Base-by-base conservation (phyloP, 2,113 vertebrate genomes). In the Bambusicola thoracicus region DNA sequence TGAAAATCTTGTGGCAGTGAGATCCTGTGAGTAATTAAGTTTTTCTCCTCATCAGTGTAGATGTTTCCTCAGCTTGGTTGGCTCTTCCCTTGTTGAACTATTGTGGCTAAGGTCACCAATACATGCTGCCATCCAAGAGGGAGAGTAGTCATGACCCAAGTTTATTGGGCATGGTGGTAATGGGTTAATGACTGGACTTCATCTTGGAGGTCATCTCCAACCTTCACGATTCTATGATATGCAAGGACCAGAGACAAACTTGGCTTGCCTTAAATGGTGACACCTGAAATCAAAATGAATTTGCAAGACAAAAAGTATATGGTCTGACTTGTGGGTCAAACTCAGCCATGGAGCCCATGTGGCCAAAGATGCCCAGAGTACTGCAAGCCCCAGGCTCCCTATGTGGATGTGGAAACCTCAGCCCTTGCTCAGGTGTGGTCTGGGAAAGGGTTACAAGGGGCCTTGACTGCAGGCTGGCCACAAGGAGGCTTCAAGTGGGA, bases 271-370 rank as follows among this genome's bases (percentile, higher is more conserved):
- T 72, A 40, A 17, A 19, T 58, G 73, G 41, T 5, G 1, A 1
- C 19, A 40, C 8, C 56, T 86, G 21, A 0, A 0, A 72, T 78
- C 0, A 2, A 13, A 53, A 30, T 1, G 0, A 0, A 1, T 43
- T 83, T 72, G 38, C 70, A 22, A 30, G 53, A 10, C 15, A 43
- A 59, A 67, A 30, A 78, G 8, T 8, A 5, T 4, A 49, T 8
- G 13, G 17, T 58, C 80, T 73, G 22, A 58, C 1, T 15, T 13
- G 34, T 2, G 12, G 43, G 38, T 80, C 32, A 67, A 21, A 13
- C 25, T 55, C 2, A 1, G 22, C 29, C 5, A 1, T 1, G 4
- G 34, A 88, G 29, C 10, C 13, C 7, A 7, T 18, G 46, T 29
- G 90, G 38, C 4, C 5, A 4, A 27, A 63, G 5, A 17, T 30